Conservation (phyloP, 2,888 invertebrate species). For the Craniophora ligustri region DNA sequence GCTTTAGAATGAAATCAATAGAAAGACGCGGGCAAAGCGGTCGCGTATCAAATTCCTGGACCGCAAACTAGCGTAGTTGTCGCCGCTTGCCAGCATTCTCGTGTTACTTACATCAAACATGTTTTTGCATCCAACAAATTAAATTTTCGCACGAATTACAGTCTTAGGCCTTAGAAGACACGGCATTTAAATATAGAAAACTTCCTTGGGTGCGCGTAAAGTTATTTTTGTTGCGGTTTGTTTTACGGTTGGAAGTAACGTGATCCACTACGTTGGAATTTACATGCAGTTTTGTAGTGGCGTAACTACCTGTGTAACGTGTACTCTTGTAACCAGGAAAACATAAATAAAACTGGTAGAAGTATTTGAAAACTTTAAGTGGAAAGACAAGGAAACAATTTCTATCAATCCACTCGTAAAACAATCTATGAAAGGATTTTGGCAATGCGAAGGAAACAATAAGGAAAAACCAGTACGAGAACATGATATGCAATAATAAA, state of each 20-base stretch:
- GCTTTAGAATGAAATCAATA: constrained; percentile 57
- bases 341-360: constrained; percentile 14
- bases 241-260: constrained; percentile 64
- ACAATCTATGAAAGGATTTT: background rate
- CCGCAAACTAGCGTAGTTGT: constrained; percentile 70
- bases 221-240: constrained; percentile 56
- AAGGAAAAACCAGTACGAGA: constrained; percentile 13
- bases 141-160: constrained; percentile 52
- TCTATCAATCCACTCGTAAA: background rate
- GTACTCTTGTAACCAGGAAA: constrained; percentile 40
- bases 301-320: constrained; percentile 39
- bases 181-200: constrained; percentile 41
- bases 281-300: constrained; percentile 55
- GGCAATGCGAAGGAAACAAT: constrained; percentile 7
- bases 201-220: constrained; percentile 29
- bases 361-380: too few species aligned
- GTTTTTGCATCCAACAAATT: constrained; percentile 58
- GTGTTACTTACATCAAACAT: constrained; percentile 65
- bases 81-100: constrained; percentile 71
- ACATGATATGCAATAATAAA: constrained; percentile 18
- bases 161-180: constrained; percentile 57
- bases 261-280: constrained; percentile 58
- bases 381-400: background rate
- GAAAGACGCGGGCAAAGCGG: constrained; percentile 62
- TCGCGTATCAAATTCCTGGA: constrained; percentile 68